Evolutionary conservation across 2,888 invertebrate genomes (phyloP).

Genomic region (Odontocerum albicorne): DNA sequence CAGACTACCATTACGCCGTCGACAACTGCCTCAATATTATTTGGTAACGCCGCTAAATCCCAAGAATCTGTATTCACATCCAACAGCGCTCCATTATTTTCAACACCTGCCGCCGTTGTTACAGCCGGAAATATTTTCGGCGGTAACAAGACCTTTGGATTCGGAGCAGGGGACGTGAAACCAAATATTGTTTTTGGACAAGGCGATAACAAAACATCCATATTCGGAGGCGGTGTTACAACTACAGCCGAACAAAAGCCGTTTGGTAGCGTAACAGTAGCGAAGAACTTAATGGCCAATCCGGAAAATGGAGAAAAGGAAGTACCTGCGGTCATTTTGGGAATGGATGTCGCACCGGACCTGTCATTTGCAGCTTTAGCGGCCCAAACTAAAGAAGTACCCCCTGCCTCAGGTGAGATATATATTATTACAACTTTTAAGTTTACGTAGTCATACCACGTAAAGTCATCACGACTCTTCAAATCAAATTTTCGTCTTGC

Average conservation of each 20-base stretch:
- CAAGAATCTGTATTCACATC: not conserved
- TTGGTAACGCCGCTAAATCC: constrained; percentile 7
- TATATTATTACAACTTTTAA: not conserved
- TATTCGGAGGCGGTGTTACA: constrained; percentile 9
- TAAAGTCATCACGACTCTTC: too few relatives aligned
- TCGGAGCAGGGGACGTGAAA: constrained; percentile 6
- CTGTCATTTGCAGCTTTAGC: constrained; percentile 47
- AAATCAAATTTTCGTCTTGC: too few relatives aligned
- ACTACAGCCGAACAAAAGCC: not conserved
- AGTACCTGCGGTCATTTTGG: constrained; percentile 42
- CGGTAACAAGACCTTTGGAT: constrained; percentile 34
- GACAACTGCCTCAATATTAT: constrained; percentile 2
- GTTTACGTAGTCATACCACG: not conserved
- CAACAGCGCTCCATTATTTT: not conserved
- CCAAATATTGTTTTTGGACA: constrained; percentile 23
- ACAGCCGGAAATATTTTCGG: constrained; percentile 31
- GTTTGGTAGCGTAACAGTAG: too few relatives aligned
- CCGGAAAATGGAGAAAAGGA: constrained; percentile 38
- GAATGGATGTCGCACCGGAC: constrained; percentile 16
- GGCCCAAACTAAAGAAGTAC: constrained; percentile 36
- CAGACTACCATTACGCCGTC: constrained; percentile 1
- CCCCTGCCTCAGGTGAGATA: not conserved
- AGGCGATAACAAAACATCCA: constrained; percentile 18
- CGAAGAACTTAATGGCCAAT: too few relatives aligned
- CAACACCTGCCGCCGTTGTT: not conserved